Base-by-base conservation (phyloP, 2,797 vertebrate genomes). In the Erethizon dorsatum region DNA sequence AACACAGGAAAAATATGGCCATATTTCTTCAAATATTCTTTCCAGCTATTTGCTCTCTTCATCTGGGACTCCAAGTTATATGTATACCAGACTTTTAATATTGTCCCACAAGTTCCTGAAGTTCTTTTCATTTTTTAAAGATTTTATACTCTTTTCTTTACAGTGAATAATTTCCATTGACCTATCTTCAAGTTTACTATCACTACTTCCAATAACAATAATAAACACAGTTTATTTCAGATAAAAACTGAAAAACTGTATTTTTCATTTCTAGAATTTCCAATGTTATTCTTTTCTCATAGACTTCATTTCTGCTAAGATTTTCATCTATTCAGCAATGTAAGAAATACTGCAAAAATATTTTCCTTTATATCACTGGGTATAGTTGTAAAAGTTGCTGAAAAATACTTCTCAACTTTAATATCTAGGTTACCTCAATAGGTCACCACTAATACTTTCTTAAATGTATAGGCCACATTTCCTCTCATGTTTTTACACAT, bases 271-370 rank as follows among this genome's bases (percentile, higher is more conserved):
- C 67, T 67, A 91, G 57, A 91, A 54, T 75, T 59, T 65, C 45
- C 15, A 94, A 33, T 77, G 15, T 87, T 82, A 33, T 20, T 91
- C 7, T 61, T 80, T 82, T 69, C 28, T 87, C 56, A 83, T 4
- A 57, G 31, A 93, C 22, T 50, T 57, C 41, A 77, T 50, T 93
- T 85, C 83, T 93, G 75, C 65, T 73, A 56, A 75, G 5, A 93
- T 65, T 90, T 90, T 56, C 31, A 86, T 63, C 63, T 93, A 85
- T 65, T 45, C 33, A 41, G 69, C 41, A 67, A 67, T 67, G 31
- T 33, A 33, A 67, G 63, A 67, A 50, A 37, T 50, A 84, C 20
- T 50, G 47, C 79, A 80, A 56, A 52, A 93, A 90, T 63, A 90
- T 54, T 69, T 95, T 61, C 50, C 73, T 77, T 83, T 56, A 57